These are phyloP conservation scores for Conomelus anceps DNA, from an alignment of 2,888 invertebrate species.

Conservation along the genomic window DNA sequence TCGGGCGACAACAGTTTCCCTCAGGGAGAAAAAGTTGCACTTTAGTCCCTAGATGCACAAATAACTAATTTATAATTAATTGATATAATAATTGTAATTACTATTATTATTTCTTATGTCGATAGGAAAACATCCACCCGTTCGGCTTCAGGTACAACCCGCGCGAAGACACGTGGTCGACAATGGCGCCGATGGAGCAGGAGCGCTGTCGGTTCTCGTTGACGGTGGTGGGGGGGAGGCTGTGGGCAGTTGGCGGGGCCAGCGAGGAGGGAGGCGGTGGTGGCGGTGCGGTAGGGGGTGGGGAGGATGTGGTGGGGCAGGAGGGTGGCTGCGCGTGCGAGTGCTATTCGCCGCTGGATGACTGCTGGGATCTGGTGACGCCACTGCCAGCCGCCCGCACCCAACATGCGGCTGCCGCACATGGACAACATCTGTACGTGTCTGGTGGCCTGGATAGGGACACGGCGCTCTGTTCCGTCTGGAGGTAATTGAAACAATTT, in stretches of 20 bases:
- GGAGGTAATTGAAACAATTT: conserved; percentile 42
- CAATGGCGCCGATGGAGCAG: conserved; percentile 58
- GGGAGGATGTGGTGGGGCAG: not conserved
- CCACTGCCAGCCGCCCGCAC: conserved; percentile 51
- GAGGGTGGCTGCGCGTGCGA: conserved; percentile 45
- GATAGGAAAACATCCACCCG: conserved; percentile 60
- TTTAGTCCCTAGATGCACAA: no score
- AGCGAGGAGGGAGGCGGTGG: conserved; percentile 49
- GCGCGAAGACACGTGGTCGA: conserved; percentile 56
- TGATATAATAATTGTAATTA: no score
- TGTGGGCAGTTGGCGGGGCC: conserved; percentile 60
- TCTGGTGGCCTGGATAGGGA: conserved; percentile 53
- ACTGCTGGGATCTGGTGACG: conserved; percentile 53
- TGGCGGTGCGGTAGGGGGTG: not conserved
- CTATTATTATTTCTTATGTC: not conserved
- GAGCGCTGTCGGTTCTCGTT: conserved; percentile 61
- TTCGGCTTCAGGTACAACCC: conserved; percentile 63
- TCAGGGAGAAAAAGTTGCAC: no score
- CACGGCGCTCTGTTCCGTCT: conserved; percentile 45
- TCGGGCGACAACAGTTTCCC: no score
- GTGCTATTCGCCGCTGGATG: conserved; percentile 51
- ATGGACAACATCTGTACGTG: conserved; percentile 43
- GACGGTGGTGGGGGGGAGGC: conserved; percentile 48
- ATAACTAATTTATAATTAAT: no score
- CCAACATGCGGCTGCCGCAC: conserved; percentile 52